Evolutionary conservation across 2,888 invertebrate genomes (phyloP), one percentile per base, ranked within the genome.

Genomic region (Rhaphigaster nebulosa): DNA sequence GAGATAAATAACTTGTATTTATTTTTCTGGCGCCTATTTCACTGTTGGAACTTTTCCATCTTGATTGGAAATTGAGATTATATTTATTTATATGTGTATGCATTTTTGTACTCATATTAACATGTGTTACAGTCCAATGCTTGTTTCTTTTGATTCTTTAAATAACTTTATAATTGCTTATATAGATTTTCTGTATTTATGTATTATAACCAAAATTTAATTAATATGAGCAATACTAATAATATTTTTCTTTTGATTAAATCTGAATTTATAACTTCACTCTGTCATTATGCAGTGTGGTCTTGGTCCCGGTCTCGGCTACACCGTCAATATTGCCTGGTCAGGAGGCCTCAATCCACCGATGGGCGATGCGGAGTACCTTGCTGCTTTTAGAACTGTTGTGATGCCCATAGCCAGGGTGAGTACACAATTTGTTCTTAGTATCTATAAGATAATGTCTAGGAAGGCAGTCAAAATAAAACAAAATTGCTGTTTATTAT

Each of bases 251-350:
- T 76, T 34, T 70, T 41, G 45, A 87, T 45, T 91, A 41, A 80
- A 34, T 50, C 12, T 50, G 10, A 70, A 0, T 87, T 52, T n/a
- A 29, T 56, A 29, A 65, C 23, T 87, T 29, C 56, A 65, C 29
- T 18, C 20, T 65, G 18, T 65, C n/a, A n/a, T 89, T 90, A 92
- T 93, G 60, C 92, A 96, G 96, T 97, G 98, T 94, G 99, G 99
- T 91, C 95, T 96, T 20, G 98, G 97, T 92, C 95, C 97, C 92
- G 99, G 98, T 4, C 94, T 97, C 92, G 99, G 99, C 90, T 98
- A 96, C 95, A 99, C 98, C 94, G 98, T 99, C 84, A 99, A 99
- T 95, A 96, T 99, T 91, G 97, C 99, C 15, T 99, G 99, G 98
- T 97, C 97, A 84, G 98, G 98, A 52, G 97, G 97, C 26, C 94